phyloP scores from a whole-genome alignment of 2,113 vertebrate genomes.

The Hippopotamus amphibius region DNA sequence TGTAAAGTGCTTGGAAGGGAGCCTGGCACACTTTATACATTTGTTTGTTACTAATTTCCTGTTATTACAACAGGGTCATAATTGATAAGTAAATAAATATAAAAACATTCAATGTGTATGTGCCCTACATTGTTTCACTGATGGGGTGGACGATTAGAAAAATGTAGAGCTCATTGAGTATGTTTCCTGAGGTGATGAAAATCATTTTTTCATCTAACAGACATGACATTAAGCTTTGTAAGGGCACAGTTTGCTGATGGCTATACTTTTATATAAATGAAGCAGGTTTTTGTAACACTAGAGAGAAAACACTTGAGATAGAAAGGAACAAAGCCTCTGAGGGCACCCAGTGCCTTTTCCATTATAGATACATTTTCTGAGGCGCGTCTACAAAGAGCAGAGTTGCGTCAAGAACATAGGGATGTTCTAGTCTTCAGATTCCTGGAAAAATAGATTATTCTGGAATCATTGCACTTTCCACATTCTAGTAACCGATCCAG shows the following conservation, averaged over 20 bases:
- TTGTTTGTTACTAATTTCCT: neutral
- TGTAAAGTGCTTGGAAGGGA: neutral
- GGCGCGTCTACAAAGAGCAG: neutral
- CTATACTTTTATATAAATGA: neutral
- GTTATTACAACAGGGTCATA: neutral
- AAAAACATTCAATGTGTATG: neutral
- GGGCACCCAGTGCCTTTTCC: neutral
- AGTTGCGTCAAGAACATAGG: neutral
- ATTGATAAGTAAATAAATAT: neutral
- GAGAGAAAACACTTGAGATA: neutral
- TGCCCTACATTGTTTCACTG: neutral
- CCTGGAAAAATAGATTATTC: slow-evolving; percentile 37
- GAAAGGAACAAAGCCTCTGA: neutral
- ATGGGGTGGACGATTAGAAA: neutral
- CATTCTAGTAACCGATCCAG: slow-evolving; percentile 26
- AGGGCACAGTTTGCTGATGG: neutral
- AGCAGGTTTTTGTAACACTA: neutral
- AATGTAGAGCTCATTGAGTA: neutral
- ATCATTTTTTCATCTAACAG: neutral
- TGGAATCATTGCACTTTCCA: neutral
- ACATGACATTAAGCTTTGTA: neutral
- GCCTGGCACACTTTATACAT: neutral
- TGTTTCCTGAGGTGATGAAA: neutral
- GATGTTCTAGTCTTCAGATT: neutral
- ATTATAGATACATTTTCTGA: neutral